Evolutionary conservation across 2,888 invertebrate genomes (phyloP).

Genomic region (Sinotaia quadrata): DNA sequence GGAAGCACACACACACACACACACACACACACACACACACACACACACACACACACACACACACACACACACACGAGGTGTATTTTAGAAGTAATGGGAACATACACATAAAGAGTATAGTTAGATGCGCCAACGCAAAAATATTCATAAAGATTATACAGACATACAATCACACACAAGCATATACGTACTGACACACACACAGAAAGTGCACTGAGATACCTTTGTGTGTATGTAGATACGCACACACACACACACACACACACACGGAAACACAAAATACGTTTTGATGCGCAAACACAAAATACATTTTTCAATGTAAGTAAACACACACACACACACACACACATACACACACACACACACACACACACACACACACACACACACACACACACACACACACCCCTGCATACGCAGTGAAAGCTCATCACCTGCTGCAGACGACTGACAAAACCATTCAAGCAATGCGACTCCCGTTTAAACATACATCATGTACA

Average conservation of each 20-base stretch:
- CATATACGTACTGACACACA: no score
- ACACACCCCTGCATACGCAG: no score
- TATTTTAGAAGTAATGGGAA: no score
- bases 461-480: no score
- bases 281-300: neutral
- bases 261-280: neutral
- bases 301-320: neutral
- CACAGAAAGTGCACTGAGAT: no score
- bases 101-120: neutral
- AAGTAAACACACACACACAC: neutral
- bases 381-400: neutral
- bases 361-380: neutral
- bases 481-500: no score
- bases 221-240: no score
- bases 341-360: neutral
- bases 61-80: neutral
- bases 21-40: neutral
- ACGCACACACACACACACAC: neutral
- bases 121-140: neutral
- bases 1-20: neutral
- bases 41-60: neutral
- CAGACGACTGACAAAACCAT: no score
- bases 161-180: slow-evolving; percentile 1
- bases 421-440: no score
- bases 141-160: neutral